Evolutionary conservation across 2,113 vertebrate genomes (phyloP), one percentile per base, ranked within the genome.

Genomic region (Ranitomeya variabilis): DNA sequence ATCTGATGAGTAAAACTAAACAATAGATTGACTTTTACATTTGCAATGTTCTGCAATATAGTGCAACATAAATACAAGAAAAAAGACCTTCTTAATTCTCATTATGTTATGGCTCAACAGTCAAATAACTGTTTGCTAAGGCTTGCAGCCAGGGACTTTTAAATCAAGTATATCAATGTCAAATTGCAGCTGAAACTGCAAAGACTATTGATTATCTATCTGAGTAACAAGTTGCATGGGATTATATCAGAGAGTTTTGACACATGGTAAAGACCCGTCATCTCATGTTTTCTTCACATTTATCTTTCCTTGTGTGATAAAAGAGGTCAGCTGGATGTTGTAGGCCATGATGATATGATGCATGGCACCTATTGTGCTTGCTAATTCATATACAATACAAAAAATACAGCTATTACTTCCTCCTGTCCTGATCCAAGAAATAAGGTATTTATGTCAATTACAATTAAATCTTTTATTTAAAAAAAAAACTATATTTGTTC

Each of bases 161-260:
- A 64, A 69, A 51, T 83, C 62, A 83, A 23, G 62, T n/a, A 67
- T 83, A 52, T 83, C 18, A 83, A 21, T 67, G 62, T 83, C 45
- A 69, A 83, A 83, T 54, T 37, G 37, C 62, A 23, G 19, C 45
- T 64, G 62, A 83, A 69, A 66, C 62, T n/a, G 51, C 21, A 52
- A 83, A 83, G 19, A 54, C 64, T 69, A 69, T 83, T 69, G 81
- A 67, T 83, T 83, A 69, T 67, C 59, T 66, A 83, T 83, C 80
- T 83, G 60, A 83, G 80, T 83, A 66, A 83, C 62, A 83, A 83
- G 60, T 67, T 83, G 59, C 80, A 83, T 66, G 80, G 80, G 80
- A 66, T 83, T 66, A 52, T 21, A 83, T 83, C 15, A 83, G 59
- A 83, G 26, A 31, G 18, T 83, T 52, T n/a, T 66, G 80, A 83